A percentile compares a stretch with the other conserved stretches of the same genome.
phyloP scores from a whole-genome alignment of 2,888 invertebrate species.

The Euclidia mi region DNA sequence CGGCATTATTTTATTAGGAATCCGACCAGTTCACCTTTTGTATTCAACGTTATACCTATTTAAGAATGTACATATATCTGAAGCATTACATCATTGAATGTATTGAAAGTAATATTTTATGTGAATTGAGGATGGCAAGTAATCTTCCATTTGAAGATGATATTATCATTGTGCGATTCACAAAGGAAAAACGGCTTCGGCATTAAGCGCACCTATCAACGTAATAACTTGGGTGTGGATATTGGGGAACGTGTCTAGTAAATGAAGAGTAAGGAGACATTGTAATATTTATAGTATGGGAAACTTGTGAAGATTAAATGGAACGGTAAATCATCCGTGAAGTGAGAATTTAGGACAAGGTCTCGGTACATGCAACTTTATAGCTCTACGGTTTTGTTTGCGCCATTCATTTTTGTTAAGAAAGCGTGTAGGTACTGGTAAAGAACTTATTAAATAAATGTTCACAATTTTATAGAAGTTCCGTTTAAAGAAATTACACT shows the following conservation, averaged over 20 bases:
- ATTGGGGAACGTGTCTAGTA: constrained; percentile 9
- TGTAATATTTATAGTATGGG: not conserved
- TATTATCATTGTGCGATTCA: constrained; percentile 67
- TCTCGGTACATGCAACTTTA: not conserved
- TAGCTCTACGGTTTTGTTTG: too few relatives aligned
- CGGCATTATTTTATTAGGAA: constrained; percentile 45
- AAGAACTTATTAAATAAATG: too few relatives aligned
- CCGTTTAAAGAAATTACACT: too few relatives aligned
- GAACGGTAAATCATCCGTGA: constrained; percentile 1
- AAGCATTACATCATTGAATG: constrained; percentile 32
- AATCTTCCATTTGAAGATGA: constrained; percentile 74
- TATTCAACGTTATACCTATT: constrained; percentile 16
- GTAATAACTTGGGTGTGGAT: constrained; percentile 8
- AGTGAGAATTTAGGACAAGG: not conserved
- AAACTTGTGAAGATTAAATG: not conserved
- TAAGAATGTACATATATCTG: constrained; percentile 28
- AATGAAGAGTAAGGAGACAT: constrained; percentile 5
- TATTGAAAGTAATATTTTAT: constrained; percentile 67
- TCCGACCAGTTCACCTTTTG: constrained; percentile 14
- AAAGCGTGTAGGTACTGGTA: too few relatives aligned
- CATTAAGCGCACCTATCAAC: constrained; percentile 27
- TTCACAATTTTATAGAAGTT: too few relatives aligned
- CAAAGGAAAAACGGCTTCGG: constrained; percentile 65
- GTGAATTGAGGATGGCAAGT: constrained; percentile 63
- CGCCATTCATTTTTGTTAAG: too few relatives aligned